Base-by-base conservation (phyloP, 2,113 vertebrate genomes). In the Bothrops jararaca region DNA sequence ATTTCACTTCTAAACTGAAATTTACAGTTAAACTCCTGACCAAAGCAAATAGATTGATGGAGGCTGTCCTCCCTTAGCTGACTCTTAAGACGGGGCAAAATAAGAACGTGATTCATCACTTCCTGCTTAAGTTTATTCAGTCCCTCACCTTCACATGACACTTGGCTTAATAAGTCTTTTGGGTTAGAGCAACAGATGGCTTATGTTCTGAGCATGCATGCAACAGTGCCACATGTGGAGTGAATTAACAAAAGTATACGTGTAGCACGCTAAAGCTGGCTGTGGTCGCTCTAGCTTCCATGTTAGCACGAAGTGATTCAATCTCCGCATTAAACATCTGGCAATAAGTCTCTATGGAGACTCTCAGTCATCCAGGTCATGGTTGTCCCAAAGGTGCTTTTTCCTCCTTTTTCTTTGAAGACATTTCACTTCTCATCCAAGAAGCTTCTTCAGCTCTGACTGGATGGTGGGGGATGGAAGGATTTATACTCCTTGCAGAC, bases 101-200 rank as follows among this genome's bases (percentile, higher is more conserved):
- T 24, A 86, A 2, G 58, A 22, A 5, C 2, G 26, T 13, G 6
- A 60, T 93, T 48, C 22, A 60, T 8, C 24, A 1, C 9, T 29
- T 54, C 12, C 34, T 52, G 22, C 42, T 34, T 53, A 39, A 50
- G 69, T 24, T 90, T 34, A 8, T 53, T 11, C 22, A 57, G 10
- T 39, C 29, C 22, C 26, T 56, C 39, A 8, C 23, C 22, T 58
- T 0, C 0, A 20, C 50, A 23, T 45, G 4, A 48, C 1, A 3
- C 45, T 53, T 26, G 20, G 22, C 86, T 56, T 85, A 90, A 42
- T 74, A 89, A 34, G 9, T 24, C 93, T 94, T 92, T 96, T 34
- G 88, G 74, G 56, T 91, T 4, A 86, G 54, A 29, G 45, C 39
- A 95, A 92, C 96, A 96, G 95, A 58, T 96, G 96, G 95, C 26